These are phyloP conservation scores for Latrodectus hesperus DNA, from an alignment of 2,888 invertebrate species.

Conservation along the genomic window DNA sequence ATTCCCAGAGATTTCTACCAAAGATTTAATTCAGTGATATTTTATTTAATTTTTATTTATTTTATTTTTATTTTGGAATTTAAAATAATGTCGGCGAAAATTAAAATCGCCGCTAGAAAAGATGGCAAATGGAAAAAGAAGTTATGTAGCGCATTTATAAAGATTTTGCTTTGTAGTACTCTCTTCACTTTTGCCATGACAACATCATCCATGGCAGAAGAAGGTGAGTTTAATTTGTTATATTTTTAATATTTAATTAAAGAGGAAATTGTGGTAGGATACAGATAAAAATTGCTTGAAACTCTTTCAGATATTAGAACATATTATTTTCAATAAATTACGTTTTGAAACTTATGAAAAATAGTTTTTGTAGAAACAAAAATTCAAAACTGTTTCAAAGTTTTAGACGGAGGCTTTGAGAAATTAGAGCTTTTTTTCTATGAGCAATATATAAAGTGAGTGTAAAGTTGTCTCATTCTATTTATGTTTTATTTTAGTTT, in stretches of 20 bases:
- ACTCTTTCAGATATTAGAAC: neutral
- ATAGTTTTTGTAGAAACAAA: too few species aligned
- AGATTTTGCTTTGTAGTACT: conserved; percentile 31
- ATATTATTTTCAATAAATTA: too few species aligned
- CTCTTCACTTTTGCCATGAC: conserved; percentile 21
- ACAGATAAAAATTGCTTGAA: neutral
- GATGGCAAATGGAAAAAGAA: conserved; percentile 13
- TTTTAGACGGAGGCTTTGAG: too few species aligned
- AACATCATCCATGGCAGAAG: conserved; percentile 21
- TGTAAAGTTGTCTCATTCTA: too few species aligned
- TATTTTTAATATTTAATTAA: neutral
- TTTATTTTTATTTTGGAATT: neutral
- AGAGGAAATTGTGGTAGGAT: neutral
- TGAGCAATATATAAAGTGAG: too few species aligned
- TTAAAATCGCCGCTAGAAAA: conserved; percentile 13
- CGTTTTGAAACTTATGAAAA: too few species aligned
- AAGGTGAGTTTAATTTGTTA: conserved; percentile 26
- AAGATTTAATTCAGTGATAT: neutral
- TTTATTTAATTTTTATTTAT: conserved; percentile 3
- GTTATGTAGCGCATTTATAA: conserved; percentile 26
- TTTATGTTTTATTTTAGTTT: too few species aligned
- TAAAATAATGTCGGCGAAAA: conserved; percentile 17
- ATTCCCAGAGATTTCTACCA: neutral
- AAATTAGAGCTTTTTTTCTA: too few species aligned
- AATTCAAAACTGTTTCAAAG: too few species aligned